A percentile compares a stretch with the other conserved stretches of the same genome.
Conservation (phyloP, 2,888 invertebrate genomes). For the Ectropis crepuscularia region DNA sequence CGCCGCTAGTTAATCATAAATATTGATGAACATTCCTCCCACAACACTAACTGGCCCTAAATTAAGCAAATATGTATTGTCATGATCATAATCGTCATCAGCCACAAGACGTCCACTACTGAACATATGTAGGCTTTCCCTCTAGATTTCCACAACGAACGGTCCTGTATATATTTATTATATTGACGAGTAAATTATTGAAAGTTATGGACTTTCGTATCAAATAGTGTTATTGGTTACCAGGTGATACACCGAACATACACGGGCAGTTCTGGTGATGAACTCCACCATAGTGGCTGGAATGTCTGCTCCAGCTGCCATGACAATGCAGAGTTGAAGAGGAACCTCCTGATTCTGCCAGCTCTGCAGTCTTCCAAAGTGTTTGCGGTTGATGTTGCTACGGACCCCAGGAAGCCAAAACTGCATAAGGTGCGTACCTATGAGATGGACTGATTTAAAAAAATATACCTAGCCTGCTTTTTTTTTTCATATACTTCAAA, state of each 20-base stretch:
- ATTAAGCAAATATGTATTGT: no score
- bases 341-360: constrained; percentile 94
- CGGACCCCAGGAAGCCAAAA: constrained; percentile 89
- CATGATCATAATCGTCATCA: no score
- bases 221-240: constrained; percentile 7
- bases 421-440: constrained; percentile 86
- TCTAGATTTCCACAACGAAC: no score
- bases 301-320: constrained; percentile 98
- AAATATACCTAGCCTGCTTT: not conserved
- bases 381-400: constrained; percentile 92
- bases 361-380: constrained; percentile 92
- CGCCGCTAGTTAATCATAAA: no score
- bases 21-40: no score
- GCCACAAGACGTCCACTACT: no score
- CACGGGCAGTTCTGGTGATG: constrained; percentile 92
- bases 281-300: constrained; percentile 98
- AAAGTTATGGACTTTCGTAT: no score
- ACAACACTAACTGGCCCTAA: no score
- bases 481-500: not conserved
- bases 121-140: no score
- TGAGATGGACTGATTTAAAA: no score
- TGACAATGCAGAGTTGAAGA: constrained; percentile 78
- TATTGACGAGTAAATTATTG: no score
- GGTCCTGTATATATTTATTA: no score
- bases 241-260: constrained; percentile 95